These are phyloP conservation scores for Amniataba percoides DNA, from an alignment of 2,797 vertebrate species.

Conservation along the genomic window DNA sequence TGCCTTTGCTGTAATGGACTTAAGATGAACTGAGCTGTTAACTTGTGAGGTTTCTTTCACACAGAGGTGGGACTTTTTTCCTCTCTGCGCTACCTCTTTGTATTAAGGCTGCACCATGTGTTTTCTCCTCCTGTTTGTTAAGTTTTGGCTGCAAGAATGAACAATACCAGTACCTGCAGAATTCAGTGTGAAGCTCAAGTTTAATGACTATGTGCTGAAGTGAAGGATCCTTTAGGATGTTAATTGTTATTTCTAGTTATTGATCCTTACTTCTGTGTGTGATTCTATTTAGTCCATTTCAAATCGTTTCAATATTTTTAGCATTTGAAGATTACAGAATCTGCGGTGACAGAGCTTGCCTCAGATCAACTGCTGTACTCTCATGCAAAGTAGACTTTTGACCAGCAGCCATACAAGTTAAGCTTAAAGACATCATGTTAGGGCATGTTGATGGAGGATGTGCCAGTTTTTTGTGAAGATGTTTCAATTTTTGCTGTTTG, in stretches of 20 bases:
- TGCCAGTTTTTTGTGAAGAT: neutral
- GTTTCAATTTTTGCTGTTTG: neutral
- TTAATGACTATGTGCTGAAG: neutral
- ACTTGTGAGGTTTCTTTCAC: conserved; percentile 55
- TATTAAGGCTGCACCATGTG: conserved; percentile 7
- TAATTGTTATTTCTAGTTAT: neutral
- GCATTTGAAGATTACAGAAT: neutral
- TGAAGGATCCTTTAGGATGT: neutral
- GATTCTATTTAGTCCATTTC: neutral
- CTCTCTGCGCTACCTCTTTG: conserved; percentile 36
- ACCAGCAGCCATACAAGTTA: neutral
- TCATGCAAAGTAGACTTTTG: neutral
- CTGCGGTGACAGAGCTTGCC: neutral
- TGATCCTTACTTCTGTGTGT: conserved; percentile 14
- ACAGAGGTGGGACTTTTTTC: conserved; percentile 28
- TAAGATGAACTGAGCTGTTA: conserved; percentile 72
- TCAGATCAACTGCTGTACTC: neutral
- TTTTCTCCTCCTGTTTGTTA: conserved; percentile 40
- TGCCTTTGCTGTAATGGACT: conserved; percentile 72
- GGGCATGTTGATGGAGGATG: neutral
- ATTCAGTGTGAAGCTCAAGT: conserved; percentile 11
- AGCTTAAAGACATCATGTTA: neutral
- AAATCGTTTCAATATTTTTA: neutral
- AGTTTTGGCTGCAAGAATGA: conserved; percentile 11
- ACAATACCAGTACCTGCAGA: conserved; percentile 18